Conservation (phyloP, 2,113 vertebrate species). For the Eurypyga helias region DNA sequence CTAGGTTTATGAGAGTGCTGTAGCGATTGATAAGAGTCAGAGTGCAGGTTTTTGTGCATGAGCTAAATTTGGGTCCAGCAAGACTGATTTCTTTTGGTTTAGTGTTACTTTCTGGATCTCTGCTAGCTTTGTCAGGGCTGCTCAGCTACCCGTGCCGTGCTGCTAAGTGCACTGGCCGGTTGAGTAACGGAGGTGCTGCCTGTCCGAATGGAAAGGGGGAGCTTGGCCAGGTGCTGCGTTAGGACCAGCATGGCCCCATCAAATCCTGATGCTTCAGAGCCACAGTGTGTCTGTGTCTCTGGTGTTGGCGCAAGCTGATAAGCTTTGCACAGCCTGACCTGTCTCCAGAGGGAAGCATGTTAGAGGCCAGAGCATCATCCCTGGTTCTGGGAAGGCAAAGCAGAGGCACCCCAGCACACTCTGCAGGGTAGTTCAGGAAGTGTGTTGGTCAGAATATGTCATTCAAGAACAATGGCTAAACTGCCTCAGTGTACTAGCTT, state of each 20-base stretch:
- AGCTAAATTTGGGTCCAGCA: not conserved
- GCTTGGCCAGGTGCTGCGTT: not conserved
- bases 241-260: not conserved
- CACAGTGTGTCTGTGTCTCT: not conserved
- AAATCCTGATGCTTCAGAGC: not conserved
- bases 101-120: not conserved
- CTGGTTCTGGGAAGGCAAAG: rapidly evolving
- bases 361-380: not conserved
- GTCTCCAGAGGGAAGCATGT: not conserved
- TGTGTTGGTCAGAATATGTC: too few species aligned
- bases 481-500: not conserved
- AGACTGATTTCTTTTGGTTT: not conserved
- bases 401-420: not conserved
- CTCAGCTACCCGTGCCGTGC: not conserved
- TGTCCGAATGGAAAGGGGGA: not conserved
- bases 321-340: not conserved
- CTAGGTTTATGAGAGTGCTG: not conserved
- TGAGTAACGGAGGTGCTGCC: not conserved
- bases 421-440: not conserved
- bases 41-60: not conserved
- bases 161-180: not conserved
- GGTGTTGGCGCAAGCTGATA: not conserved
- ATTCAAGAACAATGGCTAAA: rapidly evolving
- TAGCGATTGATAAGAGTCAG: not conserved
- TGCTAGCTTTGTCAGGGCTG: not conserved